Percentiles rank a stretch among this genome's conserved stretches.
phyloP scores from a whole-genome alignment of 2,113 vertebrate species.

The Gambusia affinis region DNA sequence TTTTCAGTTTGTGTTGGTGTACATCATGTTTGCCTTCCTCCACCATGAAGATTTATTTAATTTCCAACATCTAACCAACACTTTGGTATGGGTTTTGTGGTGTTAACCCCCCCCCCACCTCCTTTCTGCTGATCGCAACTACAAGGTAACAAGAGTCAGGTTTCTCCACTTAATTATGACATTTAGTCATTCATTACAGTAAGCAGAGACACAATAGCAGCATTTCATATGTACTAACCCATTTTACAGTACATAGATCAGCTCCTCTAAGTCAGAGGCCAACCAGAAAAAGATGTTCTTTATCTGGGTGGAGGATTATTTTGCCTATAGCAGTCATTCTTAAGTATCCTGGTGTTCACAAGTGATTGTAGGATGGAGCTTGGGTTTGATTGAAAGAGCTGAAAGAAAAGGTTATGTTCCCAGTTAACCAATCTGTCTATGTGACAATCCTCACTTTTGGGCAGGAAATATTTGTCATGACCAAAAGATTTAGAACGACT shows the following conservation, averaged over 20 bases:
- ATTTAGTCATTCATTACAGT: conserved; percentile 23
- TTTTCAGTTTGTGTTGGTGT: background rate
- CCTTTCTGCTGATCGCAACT: conserved; percentile 34
- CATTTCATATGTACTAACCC: conserved; percentile 14
- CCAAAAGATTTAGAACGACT: background rate
- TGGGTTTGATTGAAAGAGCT: too few relatives aligned
- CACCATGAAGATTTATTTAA: background rate
- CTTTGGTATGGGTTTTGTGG: conserved; percentile 48
- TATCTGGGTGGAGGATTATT: background rate
- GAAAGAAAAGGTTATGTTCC: too few relatives aligned
- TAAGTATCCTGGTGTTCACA: background rate
- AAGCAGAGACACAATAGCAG: conserved; percentile 23
- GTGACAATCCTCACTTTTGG: background rate
- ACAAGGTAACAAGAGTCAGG: conserved; percentile 55
- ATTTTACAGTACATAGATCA: background rate
- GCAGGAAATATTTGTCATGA: background rate
- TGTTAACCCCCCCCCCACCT: background rate
- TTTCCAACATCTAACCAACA: conserved; percentile 47
- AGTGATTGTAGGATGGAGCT: background rate
- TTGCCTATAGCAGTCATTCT: background rate
- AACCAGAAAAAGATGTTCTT: background rate
- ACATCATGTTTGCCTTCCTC: background rate
- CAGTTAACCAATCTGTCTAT: background rate
- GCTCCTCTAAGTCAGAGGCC: too few relatives aligned
- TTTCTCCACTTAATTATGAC: conserved; percentile 42